Conservation (phyloP, 2,113 vertebrate species). For the Lagopus muta region DNA sequence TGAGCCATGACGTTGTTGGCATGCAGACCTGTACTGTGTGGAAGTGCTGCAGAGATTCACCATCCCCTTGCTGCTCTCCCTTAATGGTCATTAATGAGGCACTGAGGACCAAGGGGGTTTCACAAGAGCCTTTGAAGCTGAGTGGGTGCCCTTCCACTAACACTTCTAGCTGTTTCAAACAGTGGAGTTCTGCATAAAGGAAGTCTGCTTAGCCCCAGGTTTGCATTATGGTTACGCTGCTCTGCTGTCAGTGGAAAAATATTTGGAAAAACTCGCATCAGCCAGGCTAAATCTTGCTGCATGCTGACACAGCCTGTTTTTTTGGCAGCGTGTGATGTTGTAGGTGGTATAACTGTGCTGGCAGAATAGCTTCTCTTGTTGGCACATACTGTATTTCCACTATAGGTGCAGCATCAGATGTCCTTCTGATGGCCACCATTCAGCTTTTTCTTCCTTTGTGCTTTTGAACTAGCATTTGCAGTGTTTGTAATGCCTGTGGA, state of each 20-base stretch:
- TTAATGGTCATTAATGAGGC: neutral
- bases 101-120: neutral
- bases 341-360: neutral
- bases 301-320: constrained; percentile 13
- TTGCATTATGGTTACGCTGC: neutral
- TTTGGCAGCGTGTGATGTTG: neutral
- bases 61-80: neutral
- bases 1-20: neutral
- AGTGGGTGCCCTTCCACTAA: neutral
- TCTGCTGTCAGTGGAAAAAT: neutral
- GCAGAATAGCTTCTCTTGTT: neutral
- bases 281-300: neutral
- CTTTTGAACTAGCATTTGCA: neutral
- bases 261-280: neutral
- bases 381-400: neutral
- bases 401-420: neutral
- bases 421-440: neutral
- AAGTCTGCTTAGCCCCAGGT: neutral
- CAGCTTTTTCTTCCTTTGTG: constrained; percentile 2
- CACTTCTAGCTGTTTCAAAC: neutral
- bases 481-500: neutral
- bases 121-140: neutral
- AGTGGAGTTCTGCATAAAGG: neutral
- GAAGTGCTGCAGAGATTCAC: neutral
- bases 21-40: neutral